Evolutionary conservation across 2,888 invertebrate species (phyloP).

Genomic region (Netelia melanura): DNA sequence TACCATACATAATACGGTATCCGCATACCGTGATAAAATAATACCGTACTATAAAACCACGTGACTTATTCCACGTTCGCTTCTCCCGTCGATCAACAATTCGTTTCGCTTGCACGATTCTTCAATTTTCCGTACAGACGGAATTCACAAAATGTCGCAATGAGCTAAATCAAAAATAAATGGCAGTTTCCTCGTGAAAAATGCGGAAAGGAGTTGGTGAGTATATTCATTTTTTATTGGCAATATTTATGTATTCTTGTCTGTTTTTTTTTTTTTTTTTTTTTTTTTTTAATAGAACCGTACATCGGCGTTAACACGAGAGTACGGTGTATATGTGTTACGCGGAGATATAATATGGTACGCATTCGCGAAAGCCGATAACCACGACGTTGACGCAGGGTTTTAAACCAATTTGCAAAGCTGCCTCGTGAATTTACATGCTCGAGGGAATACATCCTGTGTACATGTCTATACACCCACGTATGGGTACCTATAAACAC

Average conservation of each 20-base stretch:
- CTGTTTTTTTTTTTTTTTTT: no score
- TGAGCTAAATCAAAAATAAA: no score
- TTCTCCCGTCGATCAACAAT: conserved; percentile 23
- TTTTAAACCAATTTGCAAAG: conserved; percentile 71
- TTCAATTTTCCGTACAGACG: conserved; percentile 6
- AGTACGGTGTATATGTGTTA: conserved; percentile 8
- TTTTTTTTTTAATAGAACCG: neutral
- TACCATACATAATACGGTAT: conserved; percentile 27
- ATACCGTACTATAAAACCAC: conserved; percentile 15
- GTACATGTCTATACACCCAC: conserved; percentile 1
- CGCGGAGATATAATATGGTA: conserved; percentile 44
- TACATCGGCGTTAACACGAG: neutral
- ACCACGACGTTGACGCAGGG: conserved; percentile 65
- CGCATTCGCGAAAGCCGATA: conserved; percentile 62
- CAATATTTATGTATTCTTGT: no score
- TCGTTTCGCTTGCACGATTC: conserved; percentile 5
- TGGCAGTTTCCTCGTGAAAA: no score
- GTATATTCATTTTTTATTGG: no score
- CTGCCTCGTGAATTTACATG: conserved; percentile 70
- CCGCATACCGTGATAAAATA: conserved; percentile 43
- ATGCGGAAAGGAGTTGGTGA: no score
- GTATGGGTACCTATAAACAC: conserved; percentile 16
- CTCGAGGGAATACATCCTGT: conserved; percentile 62
- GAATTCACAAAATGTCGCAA: neutral
- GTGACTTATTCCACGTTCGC: conserved; percentile 42